These are phyloP conservation scores for Odocoileus hemionus DNA, from an alignment of 2,113 vertebrate genomes.

Conservation along the genomic window DNA sequence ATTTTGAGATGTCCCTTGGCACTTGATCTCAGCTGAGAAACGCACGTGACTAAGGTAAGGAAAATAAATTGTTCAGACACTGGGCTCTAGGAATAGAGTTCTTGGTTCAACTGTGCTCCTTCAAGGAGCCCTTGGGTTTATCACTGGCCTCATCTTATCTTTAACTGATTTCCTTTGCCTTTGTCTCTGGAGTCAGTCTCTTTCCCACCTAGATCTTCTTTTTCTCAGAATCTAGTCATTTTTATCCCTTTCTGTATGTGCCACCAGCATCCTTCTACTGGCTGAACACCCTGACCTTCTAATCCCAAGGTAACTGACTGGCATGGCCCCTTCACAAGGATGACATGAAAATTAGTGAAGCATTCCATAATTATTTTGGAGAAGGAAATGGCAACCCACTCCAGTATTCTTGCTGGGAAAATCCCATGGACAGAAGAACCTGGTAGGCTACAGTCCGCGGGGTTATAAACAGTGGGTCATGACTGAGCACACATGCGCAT, in stretches of 20 bases:
- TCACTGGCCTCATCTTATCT: conserved; percentile 35
- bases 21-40: conserved; percentile 1
- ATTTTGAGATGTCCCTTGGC: conserved; percentile 56
- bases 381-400: not conserved
- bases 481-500: not conserved
- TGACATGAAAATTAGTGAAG: not conserved
- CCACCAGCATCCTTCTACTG: not conserved
- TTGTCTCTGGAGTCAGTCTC: not conserved
- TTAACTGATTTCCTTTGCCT: conserved; percentile 28
- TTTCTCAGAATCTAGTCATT: not conserved
- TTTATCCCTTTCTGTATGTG: not conserved
- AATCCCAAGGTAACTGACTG: not conserved
- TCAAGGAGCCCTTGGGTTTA: not conserved
- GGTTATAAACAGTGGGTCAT: not conserved
- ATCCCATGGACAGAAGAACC: not conserved
- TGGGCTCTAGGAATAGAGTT: not conserved
- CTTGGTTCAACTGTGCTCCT: not conserved
- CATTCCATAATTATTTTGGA: not conserved
- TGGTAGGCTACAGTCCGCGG: not conserved
- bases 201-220: not conserved
- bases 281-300: not conserved
- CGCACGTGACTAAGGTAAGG: not conserved
- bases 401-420: not conserved
- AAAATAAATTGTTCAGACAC: conserved; percentile 14
- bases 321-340: not conserved